Evolutionary conservation across 2,797 vertebrate genomes (phyloP), one percentile per base, ranked within the genome.

Genomic region (Melanogrammus aeglefinus): DNA sequence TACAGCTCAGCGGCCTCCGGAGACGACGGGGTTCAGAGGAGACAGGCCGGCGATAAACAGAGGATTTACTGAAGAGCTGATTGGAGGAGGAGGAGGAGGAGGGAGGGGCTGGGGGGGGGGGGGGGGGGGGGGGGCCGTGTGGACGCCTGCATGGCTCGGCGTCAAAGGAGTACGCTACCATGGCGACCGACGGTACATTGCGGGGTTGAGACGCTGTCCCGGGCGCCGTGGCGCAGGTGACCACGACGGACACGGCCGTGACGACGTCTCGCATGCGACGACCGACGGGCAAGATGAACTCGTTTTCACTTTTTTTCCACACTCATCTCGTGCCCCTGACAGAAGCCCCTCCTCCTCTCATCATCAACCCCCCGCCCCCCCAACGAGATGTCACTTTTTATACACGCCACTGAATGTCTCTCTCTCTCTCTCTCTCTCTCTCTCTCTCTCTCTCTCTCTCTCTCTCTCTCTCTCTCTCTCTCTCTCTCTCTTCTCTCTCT

Each of bases 401-500:
- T 71, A 81, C 41, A 78, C 38, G 70, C 66, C 85, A 77, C 79
- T 77, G 84, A 86, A 90, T 83, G 81, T 88, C 76, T 81, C 80
- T 81, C 38, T 39, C 38, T 36, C 36, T 36, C 36, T 36, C 36
- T 36, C 36, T 36, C 36, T 41, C 39, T 41, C 39, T 41, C 31
- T 31, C 31, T 31, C 31, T 31, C 31, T 31, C 31, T 31, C 31
- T 31, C 31, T 31, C 31, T 31, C 29, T 29, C 29, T 29, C 29
- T 29, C 29, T 29, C 29, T 29, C 29, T n/a, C n/a, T n/a, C n/a
- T n/a, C n/a, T n/a, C n/a, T n/a, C n/a, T n/a, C n/a, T n/a, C n/a
- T n/a, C n/a, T n/a, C n/a, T n/a, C n/a, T n/a, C n/a, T n/a, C n/a
- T n/a, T 2, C 29, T 29, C 29, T 29, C 29, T 2, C 29, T 29